A percentile compares a stretch with the other conserved stretches of the same genome.
phyloP scores from a whole-genome alignment of 2,888 invertebrate species.

The Apamea sordens region DNA sequence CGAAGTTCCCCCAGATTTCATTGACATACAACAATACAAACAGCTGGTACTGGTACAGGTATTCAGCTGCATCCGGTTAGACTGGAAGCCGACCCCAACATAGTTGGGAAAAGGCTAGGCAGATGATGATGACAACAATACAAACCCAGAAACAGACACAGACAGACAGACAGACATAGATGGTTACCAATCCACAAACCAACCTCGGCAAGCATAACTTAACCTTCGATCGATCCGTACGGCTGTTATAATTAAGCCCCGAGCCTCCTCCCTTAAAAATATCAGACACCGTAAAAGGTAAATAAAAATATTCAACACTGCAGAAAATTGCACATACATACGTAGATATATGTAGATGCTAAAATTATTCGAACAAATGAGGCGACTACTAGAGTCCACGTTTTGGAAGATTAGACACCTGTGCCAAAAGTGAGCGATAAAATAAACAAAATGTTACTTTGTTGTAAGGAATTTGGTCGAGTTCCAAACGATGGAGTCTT shows the following conservation, averaged over 20 bases:
- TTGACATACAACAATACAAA: too few species aligned
- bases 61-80: too few species aligned
- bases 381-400: slow-evolving; percentile 89
- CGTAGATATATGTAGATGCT: background rate
- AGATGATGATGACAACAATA: too few species aligned
- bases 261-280: background rate
- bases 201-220: background rate
- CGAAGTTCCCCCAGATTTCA: too few species aligned
- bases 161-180: too few species aligned
- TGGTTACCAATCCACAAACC: background rate
- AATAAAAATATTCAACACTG: background rate
- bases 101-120: too few species aligned
- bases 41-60: too few species aligned
- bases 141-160: too few species aligned
- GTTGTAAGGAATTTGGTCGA: slow-evolving; percentile 36
- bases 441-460: slow-evolving; percentile 42
- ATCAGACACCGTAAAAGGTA: background rate
- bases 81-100: too few species aligned
- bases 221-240: background rate
- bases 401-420: slow-evolving; percentile 90
- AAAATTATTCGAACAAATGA: slow-evolving; percentile 52
- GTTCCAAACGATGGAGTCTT: slow-evolving; percentile 40
- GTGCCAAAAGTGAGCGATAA: slow-evolving; percentile 46
- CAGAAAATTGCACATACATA: slow-evolving; percentile 2
- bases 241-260: background rate